phyloP scores from a whole-genome alignment of 2,113 vertebrate genomes.

The Mormyrus lacerda region DNA sequence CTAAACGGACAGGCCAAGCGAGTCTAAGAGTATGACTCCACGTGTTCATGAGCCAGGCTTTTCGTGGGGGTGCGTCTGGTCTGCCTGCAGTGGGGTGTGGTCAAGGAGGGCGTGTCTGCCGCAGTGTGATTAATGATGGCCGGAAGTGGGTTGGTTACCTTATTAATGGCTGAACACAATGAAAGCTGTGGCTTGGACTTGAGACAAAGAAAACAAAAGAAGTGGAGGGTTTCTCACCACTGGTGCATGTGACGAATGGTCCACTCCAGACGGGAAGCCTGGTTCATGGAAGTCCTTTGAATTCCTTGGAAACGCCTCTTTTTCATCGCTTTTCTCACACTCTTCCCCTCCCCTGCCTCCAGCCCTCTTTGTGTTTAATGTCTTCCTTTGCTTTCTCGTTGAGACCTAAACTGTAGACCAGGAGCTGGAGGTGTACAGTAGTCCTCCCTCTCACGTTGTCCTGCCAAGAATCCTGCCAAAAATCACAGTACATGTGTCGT shows the following conservation, averaged over 20 bases:
- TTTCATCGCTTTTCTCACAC: neutral
- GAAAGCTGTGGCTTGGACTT: neutral
- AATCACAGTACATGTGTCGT: neutral
- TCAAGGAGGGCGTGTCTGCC: too few species aligned
- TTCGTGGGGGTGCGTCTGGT: neutral
- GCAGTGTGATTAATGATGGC: neutral
- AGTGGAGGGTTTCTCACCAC: neutral
- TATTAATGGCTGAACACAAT: neutral
- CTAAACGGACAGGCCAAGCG: neutral
- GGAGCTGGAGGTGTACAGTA: neutral
- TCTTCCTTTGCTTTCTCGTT: neutral
- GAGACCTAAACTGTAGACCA: neutral
- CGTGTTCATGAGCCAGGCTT: neutral
- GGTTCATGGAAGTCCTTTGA: neutral
- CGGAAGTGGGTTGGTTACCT: neutral
- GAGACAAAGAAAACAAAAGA: constrained; percentile 18
- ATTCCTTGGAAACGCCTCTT: neutral
- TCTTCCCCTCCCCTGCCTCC: neutral
- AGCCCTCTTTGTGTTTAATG: neutral
- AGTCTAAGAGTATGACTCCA: neutral
- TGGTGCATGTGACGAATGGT: neutral
- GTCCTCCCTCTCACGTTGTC: neutral
- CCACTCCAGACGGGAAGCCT: neutral
- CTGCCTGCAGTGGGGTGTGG: neutral
- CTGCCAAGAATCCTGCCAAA: neutral